phyloP scores from a whole-genome alignment of 2,888 invertebrate genomes.

The Cosmorhoe ocellata region DNA sequence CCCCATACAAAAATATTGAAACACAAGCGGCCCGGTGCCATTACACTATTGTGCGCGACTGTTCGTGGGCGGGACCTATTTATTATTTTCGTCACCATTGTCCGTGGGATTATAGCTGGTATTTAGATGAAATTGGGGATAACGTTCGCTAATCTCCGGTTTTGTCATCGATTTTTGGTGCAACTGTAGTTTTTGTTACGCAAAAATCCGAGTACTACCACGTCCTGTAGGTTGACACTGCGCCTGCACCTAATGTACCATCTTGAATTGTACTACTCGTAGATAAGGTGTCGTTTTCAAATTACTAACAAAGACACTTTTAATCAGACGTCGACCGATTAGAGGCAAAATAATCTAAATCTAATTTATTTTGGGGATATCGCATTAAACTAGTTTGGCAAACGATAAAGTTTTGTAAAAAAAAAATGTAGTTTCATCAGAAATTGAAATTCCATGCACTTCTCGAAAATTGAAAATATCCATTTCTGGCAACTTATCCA shows the following conservation, averaged over 20 bases:
- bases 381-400: too few relatives aligned
- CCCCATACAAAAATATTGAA: slow-evolving; percentile 75
- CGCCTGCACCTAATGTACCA: too few relatives aligned
- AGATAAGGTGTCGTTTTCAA: too few relatives aligned
- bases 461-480: slow-evolving; percentile 30
- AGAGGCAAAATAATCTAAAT: too few relatives aligned
- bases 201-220: slow-evolving; percentile 2
- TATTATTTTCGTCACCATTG: slow-evolving; percentile 82
- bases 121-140: slow-evolving; percentile 83
- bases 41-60: slow-evolving; percentile 45
- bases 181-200: slow-evolving; percentile 30
- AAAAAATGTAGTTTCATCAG: background rate
- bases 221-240: too few relatives aligned
- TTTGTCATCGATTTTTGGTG: slow-evolving; percentile 64
- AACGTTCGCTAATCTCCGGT: slow-evolving; percentile 73
- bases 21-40: slow-evolving; percentile 41
- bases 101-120: slow-evolving; percentile 74
- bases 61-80: slow-evolving; percentile 70
- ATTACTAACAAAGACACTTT: too few relatives aligned
- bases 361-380: too few relatives aligned
- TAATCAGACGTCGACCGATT: too few relatives aligned
- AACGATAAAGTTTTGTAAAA: too few relatives aligned
- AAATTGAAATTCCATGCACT: slow-evolving; percentile 26
- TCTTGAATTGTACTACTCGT: too few relatives aligned
- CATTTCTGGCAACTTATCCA: slow-evolving; percentile 31